Percentiles rank a stretch among this genome's conserved stretches.
Evolutionary conservation across 1,140 invertebrate species (phyloP).

Genomic region (Linepithema humile): DNA sequence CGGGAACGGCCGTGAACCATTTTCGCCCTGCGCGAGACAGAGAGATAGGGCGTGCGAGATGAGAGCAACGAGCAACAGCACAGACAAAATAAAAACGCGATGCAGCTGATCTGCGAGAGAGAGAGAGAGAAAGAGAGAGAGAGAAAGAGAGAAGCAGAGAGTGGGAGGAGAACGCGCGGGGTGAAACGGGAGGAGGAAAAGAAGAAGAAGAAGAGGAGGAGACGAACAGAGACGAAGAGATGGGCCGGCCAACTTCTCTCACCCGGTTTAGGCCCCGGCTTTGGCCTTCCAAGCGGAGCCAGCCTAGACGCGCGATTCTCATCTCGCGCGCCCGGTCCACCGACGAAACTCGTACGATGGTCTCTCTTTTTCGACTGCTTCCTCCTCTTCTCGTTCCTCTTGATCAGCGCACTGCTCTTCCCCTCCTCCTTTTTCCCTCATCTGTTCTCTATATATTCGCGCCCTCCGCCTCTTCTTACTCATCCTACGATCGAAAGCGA

Average conservation of each 20-base stretch:
- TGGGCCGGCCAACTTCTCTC: conserved; percentile 71
- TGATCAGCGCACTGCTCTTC: neutral
- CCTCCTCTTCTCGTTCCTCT: conserved; percentile 34
- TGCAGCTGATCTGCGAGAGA: conserved; percentile 40
- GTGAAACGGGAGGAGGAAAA: conserved; percentile 28
- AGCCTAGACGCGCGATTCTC: conserved; percentile 71
- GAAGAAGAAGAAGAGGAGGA: conserved; percentile 35
- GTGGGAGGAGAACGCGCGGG: too few species aligned
- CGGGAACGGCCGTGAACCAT: conserved; percentile 79
- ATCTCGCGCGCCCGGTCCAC: conserved; percentile 66
- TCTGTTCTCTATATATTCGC: conserved; percentile 14
- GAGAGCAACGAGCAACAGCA: conserved; percentile 68
- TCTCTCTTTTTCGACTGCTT: conserved; percentile 52
- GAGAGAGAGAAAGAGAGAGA: conserved; percentile 48
- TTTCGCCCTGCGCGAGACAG: conserved; percentile 73
- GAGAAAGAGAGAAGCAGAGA: conserved; percentile 25
- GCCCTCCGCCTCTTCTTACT: neutral
- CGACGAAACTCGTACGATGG: conserved; percentile 65
- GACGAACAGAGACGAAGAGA: conserved; percentile 28
- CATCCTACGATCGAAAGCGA: neutral
- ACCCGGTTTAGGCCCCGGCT: conserved; percentile 65
- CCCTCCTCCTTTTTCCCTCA: neutral
- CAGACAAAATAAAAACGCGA: conserved; percentile 80
- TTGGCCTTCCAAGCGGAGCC: conserved; percentile 60
- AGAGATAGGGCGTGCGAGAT: conserved; percentile 32